Conservation (phyloP, 2,888 invertebrate species). For the Lasius fuliginosus region DNA sequence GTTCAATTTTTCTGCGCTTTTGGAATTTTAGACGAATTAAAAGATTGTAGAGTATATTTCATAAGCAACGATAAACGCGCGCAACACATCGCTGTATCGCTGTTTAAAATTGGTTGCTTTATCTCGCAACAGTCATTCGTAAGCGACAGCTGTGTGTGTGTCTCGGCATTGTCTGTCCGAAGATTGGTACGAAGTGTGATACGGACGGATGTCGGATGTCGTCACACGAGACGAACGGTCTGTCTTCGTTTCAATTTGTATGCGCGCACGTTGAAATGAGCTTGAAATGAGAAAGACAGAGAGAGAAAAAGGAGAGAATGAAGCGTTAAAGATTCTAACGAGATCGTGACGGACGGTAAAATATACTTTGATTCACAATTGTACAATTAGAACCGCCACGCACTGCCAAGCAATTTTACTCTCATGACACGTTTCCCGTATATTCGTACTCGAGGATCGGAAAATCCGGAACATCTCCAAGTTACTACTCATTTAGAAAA, state of each 20-base stretch:
- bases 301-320: constrained; percentile 24
- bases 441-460: neutral
- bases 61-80: neutral
- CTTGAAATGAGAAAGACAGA: neutral
- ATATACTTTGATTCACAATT: constrained; percentile 42
- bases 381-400: constrained; percentile 54
- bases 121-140: constrained; percentile 16
- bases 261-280: constrained; percentile 6
- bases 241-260: constrained; percentile 38
- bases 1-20: neutral
- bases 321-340: neutral
- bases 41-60: neutral
- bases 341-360: constrained; percentile 24
- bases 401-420: constrained; percentile 50
- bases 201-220: constrained; percentile 3
- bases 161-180: constrained; percentile 28
- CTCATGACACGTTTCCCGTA: constrained; percentile 42
- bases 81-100: neutral
- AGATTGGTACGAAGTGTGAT: constrained; percentile 5
- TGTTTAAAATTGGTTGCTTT: constrained; percentile 2
- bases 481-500: neutral
- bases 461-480: constrained; percentile 22
- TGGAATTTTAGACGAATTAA: neutral
- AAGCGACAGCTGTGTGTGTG: constrained; percentile 17
- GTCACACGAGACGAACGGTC: constrained; percentile 32